These are phyloP conservation scores for Lordiphosa stackelbergi DNA, from an alignment of 1,140 invertebrate species.

Conservation along the genomic window DNA sequence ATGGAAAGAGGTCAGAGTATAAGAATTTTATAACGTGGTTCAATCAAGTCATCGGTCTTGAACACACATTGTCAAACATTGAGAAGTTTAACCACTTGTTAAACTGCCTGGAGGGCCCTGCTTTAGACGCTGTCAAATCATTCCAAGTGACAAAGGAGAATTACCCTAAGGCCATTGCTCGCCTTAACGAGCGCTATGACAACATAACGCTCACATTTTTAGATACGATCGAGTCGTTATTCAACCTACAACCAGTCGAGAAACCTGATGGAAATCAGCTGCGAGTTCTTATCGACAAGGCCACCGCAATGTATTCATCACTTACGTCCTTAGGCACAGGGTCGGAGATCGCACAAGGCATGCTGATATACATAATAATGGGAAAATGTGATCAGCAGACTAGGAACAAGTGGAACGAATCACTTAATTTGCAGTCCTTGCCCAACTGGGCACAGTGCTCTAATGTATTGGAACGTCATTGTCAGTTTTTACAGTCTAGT, in stretches of 20 bases:
- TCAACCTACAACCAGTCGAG: background rate
- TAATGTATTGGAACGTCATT: background rate
- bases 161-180: background rate
- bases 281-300: too few relatives aligned
- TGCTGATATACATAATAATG: too few relatives aligned
- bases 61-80: background rate
- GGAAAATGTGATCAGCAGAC: too few relatives aligned
- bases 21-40: background rate
- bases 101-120: background rate
- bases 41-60: background rate
- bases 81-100: conserved; percentile 1
- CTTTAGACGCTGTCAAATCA: background rate
- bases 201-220: background rate
- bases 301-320: too few relatives aligned
- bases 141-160: background rate
- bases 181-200: background rate
- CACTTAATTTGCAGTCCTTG: background rate
- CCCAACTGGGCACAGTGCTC: background rate
- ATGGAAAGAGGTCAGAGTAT: too few relatives aligned
- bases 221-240: background rate
- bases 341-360: too few relatives aligned
- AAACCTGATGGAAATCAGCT: background rate
- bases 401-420: too few relatives aligned
- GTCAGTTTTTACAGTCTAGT: background rate
- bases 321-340: too few relatives aligned